phyloP scores from a whole-genome alignment of 2,888 invertebrate genomes.

The Keiferia lycopersicella region DNA sequence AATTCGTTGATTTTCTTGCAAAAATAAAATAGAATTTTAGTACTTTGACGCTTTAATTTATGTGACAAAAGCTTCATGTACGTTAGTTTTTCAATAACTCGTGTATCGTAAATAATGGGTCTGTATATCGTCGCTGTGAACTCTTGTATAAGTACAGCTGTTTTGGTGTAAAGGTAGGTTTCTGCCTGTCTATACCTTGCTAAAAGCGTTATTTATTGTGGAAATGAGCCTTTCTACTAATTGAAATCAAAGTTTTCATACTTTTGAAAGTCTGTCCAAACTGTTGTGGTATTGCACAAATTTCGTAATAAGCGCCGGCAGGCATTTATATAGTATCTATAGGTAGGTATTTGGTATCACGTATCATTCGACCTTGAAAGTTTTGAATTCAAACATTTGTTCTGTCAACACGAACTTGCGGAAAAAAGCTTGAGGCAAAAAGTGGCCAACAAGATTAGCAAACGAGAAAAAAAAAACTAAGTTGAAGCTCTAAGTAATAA shows the following conservation, averaged over 20 bases:
- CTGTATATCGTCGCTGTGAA: slow-evolving; percentile 40
- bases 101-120: slow-evolving; percentile 56
- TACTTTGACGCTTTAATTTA: slow-evolving; percentile 14
- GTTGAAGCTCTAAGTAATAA: too few species aligned
- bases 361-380: slow-evolving; percentile 47
- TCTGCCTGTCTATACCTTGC: neutral
- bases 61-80: slow-evolving; percentile 32
- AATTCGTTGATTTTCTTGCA: neutral
- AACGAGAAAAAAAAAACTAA: too few species aligned
- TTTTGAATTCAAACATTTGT: slow-evolving; percentile 12
- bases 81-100: slow-evolving; percentile 20
- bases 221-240: neutral
- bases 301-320: slow-evolving; percentile 34
- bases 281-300: slow-evolving; percentile 23
- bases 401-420: neutral
- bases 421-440: slow-evolving; percentile 1
- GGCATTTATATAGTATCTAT: too few species aligned
- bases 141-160: slow-evolving; percentile 55
- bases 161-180: slow-evolving; percentile 67
- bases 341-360: slow-evolving; percentile 29
- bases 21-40: neutral
- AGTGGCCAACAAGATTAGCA: too few species aligned
- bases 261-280: neutral
- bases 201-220: neutral
- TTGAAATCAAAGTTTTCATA: neutral